These are phyloP conservation scores for Drosophila percnosoma DNA, from an alignment of 2,888 invertebrate species.

Conservation along the genomic window DNA sequence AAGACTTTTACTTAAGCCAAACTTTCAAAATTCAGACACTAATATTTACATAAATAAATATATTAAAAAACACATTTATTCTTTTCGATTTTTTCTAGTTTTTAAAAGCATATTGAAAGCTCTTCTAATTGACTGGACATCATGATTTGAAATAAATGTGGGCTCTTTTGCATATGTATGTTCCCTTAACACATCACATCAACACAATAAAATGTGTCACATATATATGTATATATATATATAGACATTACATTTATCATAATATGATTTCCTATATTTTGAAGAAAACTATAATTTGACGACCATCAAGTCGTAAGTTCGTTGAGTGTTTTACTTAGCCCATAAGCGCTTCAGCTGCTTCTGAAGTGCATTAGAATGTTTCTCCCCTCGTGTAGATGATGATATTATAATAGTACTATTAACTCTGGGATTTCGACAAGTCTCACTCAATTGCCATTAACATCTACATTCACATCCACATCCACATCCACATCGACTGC, in stretches of 20 bases:
- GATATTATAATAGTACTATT: constrained; percentile 20
- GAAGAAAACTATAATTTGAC: background rate
- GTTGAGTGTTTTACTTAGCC: background rate
- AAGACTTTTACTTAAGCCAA: background rate
- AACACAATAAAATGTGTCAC: background rate
- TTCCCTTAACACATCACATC: background rate
- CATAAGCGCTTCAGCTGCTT: background rate
- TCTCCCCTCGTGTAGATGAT: constrained; percentile 8
- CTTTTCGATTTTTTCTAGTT: background rate
- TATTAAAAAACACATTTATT: background rate
- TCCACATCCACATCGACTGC: background rate
- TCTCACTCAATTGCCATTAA: constrained; percentile 28
- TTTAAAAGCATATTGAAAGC: background rate
- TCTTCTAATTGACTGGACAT: background rate
- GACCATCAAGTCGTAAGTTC: background rate
- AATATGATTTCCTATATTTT: background rate
- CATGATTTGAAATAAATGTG: background rate
- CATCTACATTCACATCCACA: constrained; percentile 5
- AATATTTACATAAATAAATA: background rate
- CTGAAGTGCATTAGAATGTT: background rate
- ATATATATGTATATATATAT: background rate
- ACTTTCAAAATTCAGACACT: background rate
- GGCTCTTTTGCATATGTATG: background rate
- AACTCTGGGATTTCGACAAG: constrained; percentile 4
- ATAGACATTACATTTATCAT: background rate